Base-by-base conservation (phyloP, 2,888 invertebrate species). In the Apoderus coryli region DNA sequence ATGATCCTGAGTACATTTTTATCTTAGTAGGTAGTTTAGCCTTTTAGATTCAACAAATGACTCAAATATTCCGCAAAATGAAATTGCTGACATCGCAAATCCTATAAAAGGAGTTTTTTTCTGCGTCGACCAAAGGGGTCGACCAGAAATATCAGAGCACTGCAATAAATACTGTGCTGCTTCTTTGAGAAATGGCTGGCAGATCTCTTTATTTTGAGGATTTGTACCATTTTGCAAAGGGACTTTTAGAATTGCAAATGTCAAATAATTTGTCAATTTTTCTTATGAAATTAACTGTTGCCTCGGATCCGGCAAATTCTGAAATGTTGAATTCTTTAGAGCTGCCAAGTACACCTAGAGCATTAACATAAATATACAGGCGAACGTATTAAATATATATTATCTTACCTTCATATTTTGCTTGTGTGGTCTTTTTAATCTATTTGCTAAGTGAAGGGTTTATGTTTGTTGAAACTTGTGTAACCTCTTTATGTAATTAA, bases 381-480 rank as follows among this genome's bases (percentile, higher is more conserved):
- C n/a, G n/a, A n/a, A n/a, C n/a, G n/a, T n/a, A n/a, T n/a, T n/a
- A n/a, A n/a, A n/a, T n/a, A n/a, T n/a, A n/a, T n/a, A n/a, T n/a
- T n/a, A n/a, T n/a, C n/a, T 32, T 24, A 41, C 39, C 31, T 41
- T 40, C 39, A 41, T 38, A 34, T 32, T 38, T 41, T 19, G n/a
- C 19, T n/a, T 19, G 19, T 19, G 38, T 4, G 31, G 10, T 22
- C 16, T 32, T 16, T 29, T 38, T 19, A 38, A 24, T 31, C 35
- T 38, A 25, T 36, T 41, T 5, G 25, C 38, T 16, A 29, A 12
- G n/a, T 10, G n/a, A 10, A 33, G 16, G 16, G 4, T 11, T 14
- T 26, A n/a, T 4, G n/a, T n/a, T 26, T 26, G 5, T 26, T 26
- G 10, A 7, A 26, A n/a, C n/a, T 19, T n/a, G n/a, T 19, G n/a